phyloP scores from a whole-genome alignment of 2,888 invertebrate genomes.

The Drosophila cracens region DNA sequence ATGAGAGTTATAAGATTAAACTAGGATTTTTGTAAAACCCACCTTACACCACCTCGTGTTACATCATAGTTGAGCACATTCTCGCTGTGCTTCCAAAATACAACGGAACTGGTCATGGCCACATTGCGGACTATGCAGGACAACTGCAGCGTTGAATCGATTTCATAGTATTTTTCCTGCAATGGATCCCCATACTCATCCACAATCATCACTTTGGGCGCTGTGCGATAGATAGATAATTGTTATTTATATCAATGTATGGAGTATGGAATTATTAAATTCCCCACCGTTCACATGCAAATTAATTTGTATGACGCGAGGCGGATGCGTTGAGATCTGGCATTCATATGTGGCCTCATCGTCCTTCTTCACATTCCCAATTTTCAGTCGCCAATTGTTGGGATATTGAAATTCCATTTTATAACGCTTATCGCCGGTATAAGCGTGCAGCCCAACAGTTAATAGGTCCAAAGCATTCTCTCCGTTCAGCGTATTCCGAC shows the following conservation, averaged over 20 bases:
- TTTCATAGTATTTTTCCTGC: slow-evolving; percentile 86
- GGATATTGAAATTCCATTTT: slow-evolving; percentile 87
- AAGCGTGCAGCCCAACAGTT: slow-evolving; percentile 89
- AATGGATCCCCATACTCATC: slow-evolving; percentile 86
- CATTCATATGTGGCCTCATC: slow-evolving; percentile 87
- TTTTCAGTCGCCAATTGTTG: slow-evolving; percentile 87
- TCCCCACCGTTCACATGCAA: slow-evolving; percentile 85
- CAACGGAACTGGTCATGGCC: slow-evolving; percentile 86
- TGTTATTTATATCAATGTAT: neutral
- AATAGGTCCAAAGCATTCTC: slow-evolving; percentile 88
- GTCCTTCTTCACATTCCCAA: slow-evolving; percentile 85
- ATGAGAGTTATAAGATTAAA: neutral
- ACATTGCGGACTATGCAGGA: slow-evolving; percentile 86
- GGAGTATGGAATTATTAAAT: neutral
- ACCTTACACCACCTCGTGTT: slow-evolving; percentile 86
- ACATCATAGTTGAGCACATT: slow-evolving; percentile 86
- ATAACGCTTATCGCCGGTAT: slow-evolving; percentile 88
- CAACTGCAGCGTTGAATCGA: slow-evolving; percentile 86
- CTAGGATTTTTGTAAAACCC: slow-evolving; percentile 24
- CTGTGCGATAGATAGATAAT: slow-evolving; percentile 70
- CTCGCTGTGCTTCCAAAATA: slow-evolving; percentile 86
- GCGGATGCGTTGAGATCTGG: slow-evolving; percentile 87
- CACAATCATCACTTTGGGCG: slow-evolving; percentile 86
- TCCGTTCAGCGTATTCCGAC: slow-evolving; percentile 86
- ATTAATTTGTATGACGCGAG: slow-evolving; percentile 86